Evolutionary conservation across 2,888 invertebrate genomes (phyloP).

Genomic region (Trachelus tabidus): DNA sequence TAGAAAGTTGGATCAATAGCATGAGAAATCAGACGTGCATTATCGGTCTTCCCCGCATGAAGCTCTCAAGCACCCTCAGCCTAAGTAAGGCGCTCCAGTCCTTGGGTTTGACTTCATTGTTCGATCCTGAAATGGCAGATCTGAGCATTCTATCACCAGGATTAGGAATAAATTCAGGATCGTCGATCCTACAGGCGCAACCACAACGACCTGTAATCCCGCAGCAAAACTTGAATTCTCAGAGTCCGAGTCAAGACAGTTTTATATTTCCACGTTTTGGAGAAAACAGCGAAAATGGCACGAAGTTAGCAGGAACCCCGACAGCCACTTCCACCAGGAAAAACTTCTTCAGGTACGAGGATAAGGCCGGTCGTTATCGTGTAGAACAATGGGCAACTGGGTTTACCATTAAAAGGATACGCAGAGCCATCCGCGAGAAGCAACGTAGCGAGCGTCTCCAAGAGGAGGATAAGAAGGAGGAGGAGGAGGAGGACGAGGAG

Average conservation of each 20-base stretch:
- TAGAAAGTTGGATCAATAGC: slow-evolving; percentile 68
- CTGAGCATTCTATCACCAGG: slow-evolving; percentile 74
- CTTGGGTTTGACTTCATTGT: slow-evolving; percentile 75
- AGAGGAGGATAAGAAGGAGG: background rate
- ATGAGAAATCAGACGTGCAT: slow-evolving; percentile 68
- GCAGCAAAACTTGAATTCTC: background rate
- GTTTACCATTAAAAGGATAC: slow-evolving; percentile 38
- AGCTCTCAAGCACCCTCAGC: slow-evolving; percentile 71
- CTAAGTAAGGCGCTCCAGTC: slow-evolving; percentile 69
- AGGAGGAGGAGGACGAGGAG: background rate
- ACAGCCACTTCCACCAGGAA: background rate
- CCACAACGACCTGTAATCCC: background rate
- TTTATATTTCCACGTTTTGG: slow-evolving; percentile 40
- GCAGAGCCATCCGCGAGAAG: slow-evolving; percentile 7
- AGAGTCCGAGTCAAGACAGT: slow-evolving; percentile 10
- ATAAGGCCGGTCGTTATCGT: slow-evolving; percentile 36
- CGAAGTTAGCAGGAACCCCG: background rate
- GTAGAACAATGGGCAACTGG: slow-evolving; percentile 55
- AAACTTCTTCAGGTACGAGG: slow-evolving; percentile 48
- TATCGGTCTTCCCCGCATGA: slow-evolving; percentile 78
- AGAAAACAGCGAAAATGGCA: slow-evolving; percentile 3
- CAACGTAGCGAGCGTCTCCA: background rate
- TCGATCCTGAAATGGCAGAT: slow-evolving; percentile 73
- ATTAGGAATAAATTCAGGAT: slow-evolving; percentile 31
- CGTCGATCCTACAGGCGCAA: slow-evolving; percentile 2